Conservation (phyloP, 2,888 invertebrate species). For the Vesta saturnalis region DNA sequence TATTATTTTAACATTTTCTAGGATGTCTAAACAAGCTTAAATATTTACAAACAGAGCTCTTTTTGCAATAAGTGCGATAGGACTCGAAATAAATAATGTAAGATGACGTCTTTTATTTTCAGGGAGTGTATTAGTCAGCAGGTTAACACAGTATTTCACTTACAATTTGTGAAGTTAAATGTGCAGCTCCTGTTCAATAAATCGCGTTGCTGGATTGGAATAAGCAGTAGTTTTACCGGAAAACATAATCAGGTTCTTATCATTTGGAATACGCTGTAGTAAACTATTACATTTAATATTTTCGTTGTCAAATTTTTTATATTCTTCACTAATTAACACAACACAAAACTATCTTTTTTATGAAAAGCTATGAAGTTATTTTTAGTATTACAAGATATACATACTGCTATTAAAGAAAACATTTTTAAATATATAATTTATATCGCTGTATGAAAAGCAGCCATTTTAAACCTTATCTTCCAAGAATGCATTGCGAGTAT, state of each 20-base stretch:
- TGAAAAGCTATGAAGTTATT: conserved; percentile 33
- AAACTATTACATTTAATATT: conserved; percentile 17
- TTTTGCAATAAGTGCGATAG: neutral
- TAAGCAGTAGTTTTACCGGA: conserved; percentile 35
- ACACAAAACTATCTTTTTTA: conserved; percentile 27
- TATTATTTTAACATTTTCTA: too few species aligned
- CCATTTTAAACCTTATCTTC: conserved; percentile 59
- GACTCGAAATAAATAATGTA: conserved; percentile 21
- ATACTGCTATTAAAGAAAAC: conserved; percentile 45
- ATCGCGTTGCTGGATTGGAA: conserved; percentile 34
- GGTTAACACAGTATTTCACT: conserved; percentile 34
- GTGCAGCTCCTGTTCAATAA: conserved; percentile 36
- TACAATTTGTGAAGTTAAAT: conserved; percentile 41
- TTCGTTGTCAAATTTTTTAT: conserved; percentile 8
- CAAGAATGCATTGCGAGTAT: conserved; percentile 57
- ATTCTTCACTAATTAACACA: conserved; percentile 35
- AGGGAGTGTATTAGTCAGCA: conserved; percentile 40
- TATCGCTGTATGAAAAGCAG: conserved; percentile 55
- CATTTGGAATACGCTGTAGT: conserved; percentile 46
- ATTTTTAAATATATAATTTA: conserved; percentile 54
- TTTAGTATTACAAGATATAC: conserved; percentile 33
- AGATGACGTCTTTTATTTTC: conserved; percentile 45
- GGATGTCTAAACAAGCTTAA: too few species aligned
- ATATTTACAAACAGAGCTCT: neutral
- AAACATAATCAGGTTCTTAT: conserved; percentile 48